Conservation (phyloP, 2,888 invertebrate genomes). For the Ferrisia virgata region DNA sequence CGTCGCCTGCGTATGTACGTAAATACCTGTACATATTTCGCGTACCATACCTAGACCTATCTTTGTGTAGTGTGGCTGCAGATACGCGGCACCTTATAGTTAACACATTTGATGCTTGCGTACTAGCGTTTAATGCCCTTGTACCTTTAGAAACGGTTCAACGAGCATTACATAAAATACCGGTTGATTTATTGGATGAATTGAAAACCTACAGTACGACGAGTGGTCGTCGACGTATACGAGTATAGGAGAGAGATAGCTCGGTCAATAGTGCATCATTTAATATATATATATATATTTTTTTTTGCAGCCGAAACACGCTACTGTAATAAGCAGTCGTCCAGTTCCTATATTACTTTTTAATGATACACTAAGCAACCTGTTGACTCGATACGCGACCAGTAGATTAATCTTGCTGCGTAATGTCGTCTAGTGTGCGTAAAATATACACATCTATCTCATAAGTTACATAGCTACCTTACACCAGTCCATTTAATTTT, state of each 20-base stretch:
- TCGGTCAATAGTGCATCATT: background rate
- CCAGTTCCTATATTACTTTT: slow-evolving; percentile 25
- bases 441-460: background rate
- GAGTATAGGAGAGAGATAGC: too few species aligned
- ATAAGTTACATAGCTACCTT: too few species aligned
- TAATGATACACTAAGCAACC: background rate
- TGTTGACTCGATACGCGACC: too few species aligned
- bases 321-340: background rate
- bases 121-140: background rate
- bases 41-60: too few species aligned
- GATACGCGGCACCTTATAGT: background rate
- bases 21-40: too few species aligned
- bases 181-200: slow-evolving; percentile 11
- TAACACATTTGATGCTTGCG: background rate
- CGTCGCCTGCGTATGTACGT: too few species aligned
- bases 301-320: slow-evolving; percentile 2
- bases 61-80: too few species aligned
- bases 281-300: too few species aligned
- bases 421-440: background rate
- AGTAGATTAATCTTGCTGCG: background rate
- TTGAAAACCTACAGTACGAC: background rate
- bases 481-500: too few species aligned
- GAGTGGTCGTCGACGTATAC: background rate
- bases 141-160: slow-evolving; percentile 1
- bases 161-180: slow-evolving; percentile 21